These are phyloP conservation scores for Falco cherrug DNA, from an alignment of 2,797 vertebrate species.

Conservation along the genomic window DNA sequence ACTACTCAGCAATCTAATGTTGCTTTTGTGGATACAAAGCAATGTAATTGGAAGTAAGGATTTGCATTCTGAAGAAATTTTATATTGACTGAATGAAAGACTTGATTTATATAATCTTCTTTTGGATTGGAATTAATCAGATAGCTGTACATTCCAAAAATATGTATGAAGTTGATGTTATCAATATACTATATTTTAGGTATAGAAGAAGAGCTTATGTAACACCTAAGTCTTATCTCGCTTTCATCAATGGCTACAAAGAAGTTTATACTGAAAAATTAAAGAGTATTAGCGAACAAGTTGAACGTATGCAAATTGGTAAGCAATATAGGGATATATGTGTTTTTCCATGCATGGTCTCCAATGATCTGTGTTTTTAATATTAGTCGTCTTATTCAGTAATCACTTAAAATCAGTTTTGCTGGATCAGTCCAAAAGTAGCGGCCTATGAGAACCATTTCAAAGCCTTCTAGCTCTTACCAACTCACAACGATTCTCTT, in stretches of 20 bases:
- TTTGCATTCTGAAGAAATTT: not conserved
- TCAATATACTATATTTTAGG: conserved; percentile 44
- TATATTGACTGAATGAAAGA: not conserved
- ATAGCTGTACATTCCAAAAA: not conserved
- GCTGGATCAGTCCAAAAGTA: not conserved
- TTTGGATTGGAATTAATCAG: not conserved
- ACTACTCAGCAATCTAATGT: not conserved
- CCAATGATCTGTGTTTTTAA: not conserved
- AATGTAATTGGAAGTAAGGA: not conserved
- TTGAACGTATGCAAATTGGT: conserved; percentile 86
- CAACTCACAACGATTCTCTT: not conserved
- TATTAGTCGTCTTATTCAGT: not conserved
- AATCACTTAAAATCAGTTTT: not conserved
- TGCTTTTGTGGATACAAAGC: not conserved
- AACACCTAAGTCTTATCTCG: conserved; percentile 78
- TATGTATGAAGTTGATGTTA: not conserved
- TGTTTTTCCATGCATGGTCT: not conserved
- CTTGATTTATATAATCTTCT: not conserved
- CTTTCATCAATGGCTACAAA: conserved; percentile 76
- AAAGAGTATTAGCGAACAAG: conserved; percentile 79
- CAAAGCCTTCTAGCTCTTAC: not conserved
- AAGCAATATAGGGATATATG: conserved; percentile 36
- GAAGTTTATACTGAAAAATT: conserved; percentile 84
- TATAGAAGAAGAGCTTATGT: conserved; percentile 76
- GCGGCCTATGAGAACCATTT: not conserved